Percentiles rank a stretch among this genome's conserved stretches.
Conservation (phyloP, 30 jellyfish, hydroid and myxozoan genomes). For the Aurelia sp. region DNA sequence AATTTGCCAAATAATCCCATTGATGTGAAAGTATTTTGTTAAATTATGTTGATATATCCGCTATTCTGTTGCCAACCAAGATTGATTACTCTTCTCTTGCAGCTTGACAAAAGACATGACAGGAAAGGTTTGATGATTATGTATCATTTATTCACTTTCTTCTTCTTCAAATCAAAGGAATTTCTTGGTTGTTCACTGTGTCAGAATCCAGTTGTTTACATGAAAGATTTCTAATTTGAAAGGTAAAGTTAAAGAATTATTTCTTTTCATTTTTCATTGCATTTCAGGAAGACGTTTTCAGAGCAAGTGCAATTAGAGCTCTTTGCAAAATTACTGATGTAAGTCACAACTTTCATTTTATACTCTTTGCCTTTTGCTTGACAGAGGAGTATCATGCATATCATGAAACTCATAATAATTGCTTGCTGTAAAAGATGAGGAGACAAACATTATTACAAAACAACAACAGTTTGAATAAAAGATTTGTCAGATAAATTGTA, state of each 20-base stretch:
- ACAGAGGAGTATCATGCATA: no score
- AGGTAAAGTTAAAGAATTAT: no score
- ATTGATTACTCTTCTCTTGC: not conserved
- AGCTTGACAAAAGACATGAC: slow-evolving; percentile 98
- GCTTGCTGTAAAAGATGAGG: no score
- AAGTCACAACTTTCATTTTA: not conserved
- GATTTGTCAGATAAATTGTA: no score
- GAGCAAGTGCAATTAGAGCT: slow-evolving; percentile 99
- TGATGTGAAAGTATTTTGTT: no score
- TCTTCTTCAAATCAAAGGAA: not conserved
- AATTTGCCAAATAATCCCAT: no score
- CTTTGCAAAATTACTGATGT: slow-evolving; percentile 92
- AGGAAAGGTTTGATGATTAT: slow-evolving; percentile 59
- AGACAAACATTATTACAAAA: no score
- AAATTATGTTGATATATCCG: no score
- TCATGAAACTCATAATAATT: no score
- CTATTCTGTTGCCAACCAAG: no score
- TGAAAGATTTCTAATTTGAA: no score
- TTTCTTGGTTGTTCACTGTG: not conserved
- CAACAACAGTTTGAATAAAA: no score
- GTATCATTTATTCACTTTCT: not conserved
- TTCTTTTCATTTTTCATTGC: not conserved
- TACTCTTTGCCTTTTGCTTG: not conserved
- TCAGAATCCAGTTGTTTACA: not conserved
- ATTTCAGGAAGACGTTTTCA: slow-evolving; percentile 84